Conservation (phyloP, 2,113 vertebrate genomes). For the Irena cyanogastra region DNA sequence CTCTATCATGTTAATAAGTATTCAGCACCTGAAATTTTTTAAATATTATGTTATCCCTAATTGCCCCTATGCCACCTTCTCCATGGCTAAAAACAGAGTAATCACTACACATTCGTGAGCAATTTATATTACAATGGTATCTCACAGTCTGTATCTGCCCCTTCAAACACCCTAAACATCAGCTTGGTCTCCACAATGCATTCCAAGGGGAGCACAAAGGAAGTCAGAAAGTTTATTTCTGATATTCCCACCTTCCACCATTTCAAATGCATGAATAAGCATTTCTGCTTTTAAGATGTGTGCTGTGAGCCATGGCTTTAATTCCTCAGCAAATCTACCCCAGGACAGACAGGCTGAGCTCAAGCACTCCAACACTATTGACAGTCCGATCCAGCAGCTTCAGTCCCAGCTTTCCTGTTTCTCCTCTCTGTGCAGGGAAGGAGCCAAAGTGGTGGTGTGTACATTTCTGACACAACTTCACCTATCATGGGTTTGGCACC, state of each 20-base stretch:
- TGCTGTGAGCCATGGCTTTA: neutral
- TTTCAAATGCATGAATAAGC: neutral
- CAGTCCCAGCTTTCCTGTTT: neutral
- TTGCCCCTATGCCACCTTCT: neutral
- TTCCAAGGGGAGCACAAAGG: neutral
- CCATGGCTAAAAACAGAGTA: neutral
- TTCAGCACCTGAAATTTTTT: neutral
- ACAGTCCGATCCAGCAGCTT: neutral
- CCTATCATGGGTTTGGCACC: neutral
- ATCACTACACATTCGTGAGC: neutral
- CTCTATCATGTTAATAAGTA: neutral
- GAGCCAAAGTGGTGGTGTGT: neutral
- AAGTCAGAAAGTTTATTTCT: neutral
- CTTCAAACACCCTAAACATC: neutral
- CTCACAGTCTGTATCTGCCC: neutral
- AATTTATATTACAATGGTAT: neutral
- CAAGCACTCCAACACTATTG: neutral
- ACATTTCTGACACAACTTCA: neutral
- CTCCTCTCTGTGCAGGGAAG: neutral
- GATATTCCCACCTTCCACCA: neutral
- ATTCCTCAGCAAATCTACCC: neutral
- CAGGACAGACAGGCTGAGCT: neutral
- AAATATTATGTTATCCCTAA: neutral
- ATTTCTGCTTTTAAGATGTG: neutral
- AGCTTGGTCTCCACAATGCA: accelerated